Percentiles rank a stretch among this genome's conserved stretches.
phyloP scores from a whole-genome alignment of 1,140 invertebrate species.

The Himalopsyche phryganea region DNA sequence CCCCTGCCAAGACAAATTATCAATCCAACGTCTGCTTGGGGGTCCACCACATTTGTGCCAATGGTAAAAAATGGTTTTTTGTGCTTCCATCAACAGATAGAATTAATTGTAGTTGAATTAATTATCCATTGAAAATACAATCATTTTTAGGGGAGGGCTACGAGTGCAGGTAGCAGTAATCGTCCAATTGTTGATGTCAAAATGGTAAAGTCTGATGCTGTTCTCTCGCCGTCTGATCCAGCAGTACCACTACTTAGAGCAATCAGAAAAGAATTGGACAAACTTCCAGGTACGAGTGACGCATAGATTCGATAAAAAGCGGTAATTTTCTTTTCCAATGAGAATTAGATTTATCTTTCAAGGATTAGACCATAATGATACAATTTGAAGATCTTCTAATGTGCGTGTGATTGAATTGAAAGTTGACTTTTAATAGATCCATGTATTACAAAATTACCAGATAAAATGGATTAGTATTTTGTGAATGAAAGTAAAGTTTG shows the following conservation, averaged over 20 bases:
- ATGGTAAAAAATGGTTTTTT: slow-evolving; percentile 10
- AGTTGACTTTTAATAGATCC: no score
- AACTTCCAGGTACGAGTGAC: slow-evolving; percentile 30
- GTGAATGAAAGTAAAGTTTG: no score
- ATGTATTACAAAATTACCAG: no score
- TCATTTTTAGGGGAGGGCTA: slow-evolving; percentile 16
- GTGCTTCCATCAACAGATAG: no score
- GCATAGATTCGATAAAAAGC: slow-evolving; percentile 4
- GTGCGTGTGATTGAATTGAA: no score
- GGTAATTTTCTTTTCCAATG: no score
- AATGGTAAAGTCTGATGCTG: slow-evolving; percentile 42
- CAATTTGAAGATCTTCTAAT: no score
- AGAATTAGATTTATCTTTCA: no score
- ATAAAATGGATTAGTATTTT: no score
- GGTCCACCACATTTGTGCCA: slow-evolving; percentile 13
- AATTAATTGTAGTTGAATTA: no score
- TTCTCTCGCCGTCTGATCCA: slow-evolving; percentile 50
- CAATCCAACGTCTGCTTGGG: slow-evolving; percentile 24
- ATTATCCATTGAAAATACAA: no score
- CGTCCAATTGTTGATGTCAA: slow-evolving; percentile 42
- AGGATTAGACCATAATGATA: no score
- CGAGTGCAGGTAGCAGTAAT: slow-evolving; percentile 39
- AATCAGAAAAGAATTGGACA: slow-evolving; percentile 52
- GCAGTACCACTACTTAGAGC: slow-evolving; percentile 58
- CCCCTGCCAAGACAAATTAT: slow-evolving; percentile 23